Percentiles rank a stretch among this genome's conserved stretches.
Evolutionary conservation across 2,888 invertebrate genomes (phyloP).

Genomic region (Frankliniella fusca): DNA sequence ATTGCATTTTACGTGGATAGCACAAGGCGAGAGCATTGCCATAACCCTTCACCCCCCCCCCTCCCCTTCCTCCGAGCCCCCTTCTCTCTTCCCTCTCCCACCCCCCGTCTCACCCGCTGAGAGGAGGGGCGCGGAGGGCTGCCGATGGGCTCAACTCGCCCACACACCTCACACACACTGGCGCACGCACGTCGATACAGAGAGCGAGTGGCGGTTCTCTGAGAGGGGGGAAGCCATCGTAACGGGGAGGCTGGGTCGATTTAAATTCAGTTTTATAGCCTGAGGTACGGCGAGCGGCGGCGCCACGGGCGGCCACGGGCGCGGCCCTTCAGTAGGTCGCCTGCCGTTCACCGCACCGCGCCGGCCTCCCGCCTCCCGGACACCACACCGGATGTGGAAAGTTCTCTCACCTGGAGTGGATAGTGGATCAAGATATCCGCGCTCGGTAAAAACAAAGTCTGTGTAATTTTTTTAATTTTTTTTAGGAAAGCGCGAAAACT

Average conservation of each 20-base stretch:
- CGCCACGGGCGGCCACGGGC: too few species aligned
- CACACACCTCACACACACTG: not conserved
- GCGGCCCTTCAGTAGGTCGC: not conserved
- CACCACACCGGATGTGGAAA: too few species aligned
- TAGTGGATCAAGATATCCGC: too few species aligned
- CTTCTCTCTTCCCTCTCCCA: not conserved
- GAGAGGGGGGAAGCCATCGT: not conserved
- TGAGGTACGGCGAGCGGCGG: not conserved
- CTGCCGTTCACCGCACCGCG: too few species aligned
- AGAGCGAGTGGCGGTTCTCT: not conserved
- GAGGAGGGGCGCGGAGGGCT: not conserved
- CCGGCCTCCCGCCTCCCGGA: too few species aligned
- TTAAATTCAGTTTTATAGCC: slow-evolving; percentile 25
- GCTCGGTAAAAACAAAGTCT: too few species aligned
- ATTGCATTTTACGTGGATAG: slow-evolving; percentile 26
- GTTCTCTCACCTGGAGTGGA: too few species aligned
- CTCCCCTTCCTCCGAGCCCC: too few species aligned
- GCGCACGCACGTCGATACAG: not conserved
- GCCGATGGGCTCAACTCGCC: not conserved
- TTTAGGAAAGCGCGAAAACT: too few species aligned
- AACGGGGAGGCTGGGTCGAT: not conserved
- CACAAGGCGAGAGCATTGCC: slow-evolving; percentile 17
- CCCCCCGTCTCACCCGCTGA: not conserved
- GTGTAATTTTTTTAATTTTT: too few species aligned
- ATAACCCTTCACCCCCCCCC: not conserved